These are phyloP conservation scores for Cryptosula pallasiana DNA, from an alignment of 2,888 invertebrate species.

Conservation along the genomic window DNA sequence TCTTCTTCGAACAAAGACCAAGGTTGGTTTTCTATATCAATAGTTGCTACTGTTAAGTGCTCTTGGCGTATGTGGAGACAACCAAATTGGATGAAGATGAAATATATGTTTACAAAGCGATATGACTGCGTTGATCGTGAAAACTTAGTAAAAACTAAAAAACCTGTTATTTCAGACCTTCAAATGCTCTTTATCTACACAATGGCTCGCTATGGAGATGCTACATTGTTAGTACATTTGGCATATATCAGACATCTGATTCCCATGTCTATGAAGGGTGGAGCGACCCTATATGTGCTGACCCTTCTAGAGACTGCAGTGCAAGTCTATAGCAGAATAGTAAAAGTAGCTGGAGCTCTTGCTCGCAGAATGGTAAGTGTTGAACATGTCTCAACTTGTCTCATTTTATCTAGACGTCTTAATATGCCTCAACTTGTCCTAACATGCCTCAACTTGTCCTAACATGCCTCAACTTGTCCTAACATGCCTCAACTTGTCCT, in stretches of 20 bases:
- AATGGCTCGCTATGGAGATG: conserved; percentile 18
- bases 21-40: neutral
- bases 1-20: neutral
- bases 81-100: no score
- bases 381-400: no score
- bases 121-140: no score
- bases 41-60: no score
- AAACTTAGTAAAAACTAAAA: no score
- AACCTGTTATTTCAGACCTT: neutral
- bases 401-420: no score
- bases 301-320: neutral
- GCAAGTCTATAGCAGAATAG: conserved; percentile 11
- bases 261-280: neutral
- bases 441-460: no score
- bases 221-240: neutral
- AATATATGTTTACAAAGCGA: no score
- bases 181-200: conserved; percentile 2
- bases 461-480: no score
- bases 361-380: neutral
- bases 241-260: conserved; percentile 3
- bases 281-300: neutral
- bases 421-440: no score
- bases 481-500: no score
- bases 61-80: no score
- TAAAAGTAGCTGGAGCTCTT: neutral